Percentiles rank a stretch among this genome's conserved stretches.
Evolutionary conservation across 1,140 invertebrate species (phyloP).

Genomic region (Pollicipes pollicipes): DNA sequence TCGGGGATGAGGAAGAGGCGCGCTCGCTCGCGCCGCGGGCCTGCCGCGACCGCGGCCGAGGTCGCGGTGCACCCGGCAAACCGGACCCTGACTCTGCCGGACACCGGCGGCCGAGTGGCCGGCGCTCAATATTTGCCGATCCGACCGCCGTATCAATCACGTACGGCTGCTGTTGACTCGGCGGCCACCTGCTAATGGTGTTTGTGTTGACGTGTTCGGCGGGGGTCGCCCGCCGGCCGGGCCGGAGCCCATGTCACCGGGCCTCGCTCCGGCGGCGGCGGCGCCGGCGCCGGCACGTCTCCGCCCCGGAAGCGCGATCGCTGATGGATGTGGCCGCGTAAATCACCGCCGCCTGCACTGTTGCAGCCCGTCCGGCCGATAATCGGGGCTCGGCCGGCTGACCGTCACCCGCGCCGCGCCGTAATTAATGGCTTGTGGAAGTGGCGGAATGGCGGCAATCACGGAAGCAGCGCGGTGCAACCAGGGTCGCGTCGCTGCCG

Average conservation of each 20-base stretch:
- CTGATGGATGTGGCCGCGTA: no score
- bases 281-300: no score
- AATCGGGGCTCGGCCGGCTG: neutral
- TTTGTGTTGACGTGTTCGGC: constrained; percentile 1
- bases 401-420: neutral
- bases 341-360: neutral
- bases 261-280: no score
- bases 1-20: no score
- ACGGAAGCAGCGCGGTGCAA: no score
- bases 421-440: neutral
- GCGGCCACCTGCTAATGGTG: neutral
- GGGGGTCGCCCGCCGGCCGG: no score
- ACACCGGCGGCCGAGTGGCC: no score
- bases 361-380: neutral
- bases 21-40: no score
- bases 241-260: neutral
- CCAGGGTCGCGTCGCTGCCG: no score
- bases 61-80: no score
- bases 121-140: neutral
- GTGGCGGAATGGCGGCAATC: neutral
- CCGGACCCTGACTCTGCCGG: no score
- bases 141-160: neutral
- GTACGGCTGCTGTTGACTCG: neutral
- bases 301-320: neutral
- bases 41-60: neutral